These are phyloP conservation scores for Ceriagrion tenellum DNA, from an alignment of 2,888 invertebrate genomes.

Conservation along the genomic window DNA sequence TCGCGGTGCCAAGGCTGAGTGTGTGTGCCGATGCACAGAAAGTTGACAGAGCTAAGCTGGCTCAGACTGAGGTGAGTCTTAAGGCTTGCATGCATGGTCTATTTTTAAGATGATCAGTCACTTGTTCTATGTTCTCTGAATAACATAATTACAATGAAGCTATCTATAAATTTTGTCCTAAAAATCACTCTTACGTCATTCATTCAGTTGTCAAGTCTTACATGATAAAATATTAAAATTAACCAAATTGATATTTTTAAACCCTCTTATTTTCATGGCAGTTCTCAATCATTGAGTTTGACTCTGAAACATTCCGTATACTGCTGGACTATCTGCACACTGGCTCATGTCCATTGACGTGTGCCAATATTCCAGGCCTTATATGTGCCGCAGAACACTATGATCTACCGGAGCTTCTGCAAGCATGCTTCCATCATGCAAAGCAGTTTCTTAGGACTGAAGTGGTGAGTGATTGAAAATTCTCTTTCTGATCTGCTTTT, in stretches of 20 bases:
- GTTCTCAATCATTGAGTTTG: conserved; percentile 97
- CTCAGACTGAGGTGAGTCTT: conserved; percentile 89
- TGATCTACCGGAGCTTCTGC: conserved; percentile 93
- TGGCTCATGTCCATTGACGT: conserved; percentile 94
- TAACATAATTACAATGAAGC: too few species aligned
- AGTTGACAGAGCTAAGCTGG: conserved; percentile 93
- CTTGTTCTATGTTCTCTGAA: too few species aligned
- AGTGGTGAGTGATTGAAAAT: conserved; percentile 82
- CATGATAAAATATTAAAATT: not conserved
- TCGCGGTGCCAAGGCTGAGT: conserved; percentile 92
- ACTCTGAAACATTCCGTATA: conserved; percentile 95
- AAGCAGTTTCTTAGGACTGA: conserved; percentile 95
- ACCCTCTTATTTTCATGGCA: conserved; percentile 76
- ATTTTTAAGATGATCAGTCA: too few species aligned
- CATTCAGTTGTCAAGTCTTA: not conserved
- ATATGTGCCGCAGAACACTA: conserved; percentile 97
- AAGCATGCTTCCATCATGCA: conserved; percentile 97
- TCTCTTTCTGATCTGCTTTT: too few species aligned
- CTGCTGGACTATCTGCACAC: conserved; percentile 95
- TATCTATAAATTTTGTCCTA: too few species aligned
- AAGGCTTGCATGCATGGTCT: too few species aligned
- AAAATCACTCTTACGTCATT: not conserved
- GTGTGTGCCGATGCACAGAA: conserved; percentile 97
- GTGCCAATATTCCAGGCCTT: conserved; percentile 94
- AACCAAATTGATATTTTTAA: not conserved